A percentile compares a stretch with the other conserved stretches of the same genome.
Evolutionary conservation across 2,797 vertebrate species (phyloP).

Genomic region (Pantherophis alleghaniensis): DNA sequence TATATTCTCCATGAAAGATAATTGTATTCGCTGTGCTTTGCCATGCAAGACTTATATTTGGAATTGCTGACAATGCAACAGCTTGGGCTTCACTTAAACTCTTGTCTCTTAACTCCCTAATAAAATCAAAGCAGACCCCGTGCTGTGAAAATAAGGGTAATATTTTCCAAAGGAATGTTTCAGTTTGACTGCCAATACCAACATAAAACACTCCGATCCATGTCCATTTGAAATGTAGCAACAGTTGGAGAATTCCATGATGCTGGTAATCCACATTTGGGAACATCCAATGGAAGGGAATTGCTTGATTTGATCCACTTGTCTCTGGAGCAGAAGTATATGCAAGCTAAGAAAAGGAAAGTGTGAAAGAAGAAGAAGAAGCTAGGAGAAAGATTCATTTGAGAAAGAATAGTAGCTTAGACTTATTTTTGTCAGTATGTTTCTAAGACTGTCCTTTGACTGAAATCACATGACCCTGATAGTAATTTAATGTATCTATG

Average conservation of each 20-base stretch:
- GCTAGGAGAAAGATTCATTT: background rate
- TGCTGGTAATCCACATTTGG: background rate
- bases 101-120: background rate
- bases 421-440: background rate
- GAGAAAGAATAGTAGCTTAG: background rate
- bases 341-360: background rate
- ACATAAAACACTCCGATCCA: background rate
- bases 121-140: background rate
- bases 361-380: background rate
- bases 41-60: background rate
- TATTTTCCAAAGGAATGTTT: background rate
- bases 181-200: background rate
- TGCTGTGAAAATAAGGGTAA: background rate
- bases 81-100: background rate
- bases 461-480: background rate
- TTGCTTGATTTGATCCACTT: background rate
- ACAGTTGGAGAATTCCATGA: background rate
- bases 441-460: background rate
- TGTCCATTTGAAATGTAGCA: background rate
- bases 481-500: background rate
- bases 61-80: background rate
- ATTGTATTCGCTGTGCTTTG: background rate
- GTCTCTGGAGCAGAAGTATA: background rate
- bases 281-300: background rate
- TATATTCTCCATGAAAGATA: background rate